Conservation (phyloP, 2,797 vertebrate species). For the Pantherophis vulpinus region DNA sequence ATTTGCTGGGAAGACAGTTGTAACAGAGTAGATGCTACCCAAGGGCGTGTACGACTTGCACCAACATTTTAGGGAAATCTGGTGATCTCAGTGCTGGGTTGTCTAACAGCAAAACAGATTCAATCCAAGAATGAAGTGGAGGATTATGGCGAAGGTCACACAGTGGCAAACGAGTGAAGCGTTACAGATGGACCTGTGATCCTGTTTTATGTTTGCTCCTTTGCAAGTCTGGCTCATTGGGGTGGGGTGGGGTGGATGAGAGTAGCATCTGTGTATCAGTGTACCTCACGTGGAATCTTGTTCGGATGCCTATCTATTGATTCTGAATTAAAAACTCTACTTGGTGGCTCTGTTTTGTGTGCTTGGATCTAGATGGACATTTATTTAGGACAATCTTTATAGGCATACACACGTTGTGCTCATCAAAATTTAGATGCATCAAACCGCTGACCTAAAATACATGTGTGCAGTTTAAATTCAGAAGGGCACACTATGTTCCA, state of each 20-base stretch:
- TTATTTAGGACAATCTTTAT: rapidly evolving
- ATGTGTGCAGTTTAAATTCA: neutral
- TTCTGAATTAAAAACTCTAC: neutral
- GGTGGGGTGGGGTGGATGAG: neutral
- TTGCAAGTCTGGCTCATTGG: neutral
- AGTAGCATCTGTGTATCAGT: neutral
- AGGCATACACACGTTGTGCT: neutral
- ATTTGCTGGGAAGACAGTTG: neutral
- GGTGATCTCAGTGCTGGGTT: neutral
- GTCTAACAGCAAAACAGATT: neutral
- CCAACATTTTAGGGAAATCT: neutral
- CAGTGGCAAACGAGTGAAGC: neutral
- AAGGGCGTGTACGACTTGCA: neutral
- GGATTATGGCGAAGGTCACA: neutral
- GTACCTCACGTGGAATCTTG: neutral
- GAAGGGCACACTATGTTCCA: neutral
- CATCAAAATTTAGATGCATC: neutral
- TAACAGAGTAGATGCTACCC: neutral
- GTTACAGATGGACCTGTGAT: too few relatives aligned
- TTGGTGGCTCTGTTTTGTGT: too few relatives aligned
- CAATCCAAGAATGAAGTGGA: neutral
- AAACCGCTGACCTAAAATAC: neutral
- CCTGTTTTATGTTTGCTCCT: neutral
- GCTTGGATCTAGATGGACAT: neutral
- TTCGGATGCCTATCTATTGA: neutral